Evolutionary conservation across 1,140 invertebrate genomes (phyloP).

Genomic region (Microplitis demolitor): DNA sequence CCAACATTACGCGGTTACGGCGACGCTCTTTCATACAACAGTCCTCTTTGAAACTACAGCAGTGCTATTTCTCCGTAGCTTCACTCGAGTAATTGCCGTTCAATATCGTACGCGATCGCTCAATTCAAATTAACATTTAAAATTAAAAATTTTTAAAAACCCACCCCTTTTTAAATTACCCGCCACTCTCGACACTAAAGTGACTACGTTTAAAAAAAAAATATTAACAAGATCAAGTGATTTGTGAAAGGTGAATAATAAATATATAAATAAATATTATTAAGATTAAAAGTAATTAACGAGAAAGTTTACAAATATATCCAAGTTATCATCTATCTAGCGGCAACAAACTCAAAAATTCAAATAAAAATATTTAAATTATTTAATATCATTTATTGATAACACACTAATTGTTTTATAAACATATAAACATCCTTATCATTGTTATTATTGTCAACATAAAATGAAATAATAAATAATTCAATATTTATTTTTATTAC

Average conservation of each 20-base stretch:
- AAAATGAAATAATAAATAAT: background rate
- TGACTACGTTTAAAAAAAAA: no score
- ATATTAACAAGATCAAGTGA: background rate
- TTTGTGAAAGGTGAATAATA: no score
- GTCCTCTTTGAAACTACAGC: constrained; percentile 38
- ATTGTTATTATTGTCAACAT: background rate
- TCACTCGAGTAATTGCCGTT: background rate
- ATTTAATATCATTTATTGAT: background rate
- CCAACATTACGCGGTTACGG: constrained; percentile 18
- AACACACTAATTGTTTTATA: constrained; percentile 18
- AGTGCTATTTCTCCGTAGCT: constrained; percentile 27
- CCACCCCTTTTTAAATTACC: no score
- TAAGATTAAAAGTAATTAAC: no score
- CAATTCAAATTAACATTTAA: background rate
- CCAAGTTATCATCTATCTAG: no score
- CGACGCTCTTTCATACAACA: constrained; percentile 22
- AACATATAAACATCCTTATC: constrained; percentile 18
- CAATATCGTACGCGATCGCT: background rate
- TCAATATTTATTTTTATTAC: background rate
- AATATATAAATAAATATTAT: no score
- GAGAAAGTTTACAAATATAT: no score
- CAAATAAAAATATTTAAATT: no score
- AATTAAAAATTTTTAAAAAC: no score
- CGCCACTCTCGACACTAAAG: no score
- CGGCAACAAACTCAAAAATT: no score